phyloP scores from a whole-genome alignment of 2,888 invertebrate species.

The Ophioninae sp. region DNA sequence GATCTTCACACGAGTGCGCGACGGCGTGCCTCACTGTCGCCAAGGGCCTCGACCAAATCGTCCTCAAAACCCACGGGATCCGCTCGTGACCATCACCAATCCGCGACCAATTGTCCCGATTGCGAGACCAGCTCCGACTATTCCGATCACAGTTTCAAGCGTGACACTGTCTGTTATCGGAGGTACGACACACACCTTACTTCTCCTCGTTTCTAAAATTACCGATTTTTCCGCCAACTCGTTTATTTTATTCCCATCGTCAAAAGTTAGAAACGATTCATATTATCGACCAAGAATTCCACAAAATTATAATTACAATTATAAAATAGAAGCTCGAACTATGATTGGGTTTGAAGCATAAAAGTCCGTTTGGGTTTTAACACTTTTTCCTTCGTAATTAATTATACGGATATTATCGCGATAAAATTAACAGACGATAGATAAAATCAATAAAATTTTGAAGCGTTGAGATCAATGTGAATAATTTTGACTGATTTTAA shows the following conservation, averaged over 20 bases:
- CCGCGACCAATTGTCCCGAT: constrained; percentile 76
- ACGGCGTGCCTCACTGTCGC: constrained; percentile 78
- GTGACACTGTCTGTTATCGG: constrained; percentile 77
- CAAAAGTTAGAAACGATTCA: too few species aligned
- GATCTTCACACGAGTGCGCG: constrained; percentile 85
- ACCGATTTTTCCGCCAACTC: too few species aligned
- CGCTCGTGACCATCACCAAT: constrained; percentile 70
- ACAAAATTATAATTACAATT: too few species aligned
- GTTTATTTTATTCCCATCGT: too few species aligned
- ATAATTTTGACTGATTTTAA: too few species aligned
- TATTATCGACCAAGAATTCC: too few species aligned
- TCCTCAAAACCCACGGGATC: constrained; percentile 67
- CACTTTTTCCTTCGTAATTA: background rate
- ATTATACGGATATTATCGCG: background rate
- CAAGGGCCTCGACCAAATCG: constrained; percentile 77
- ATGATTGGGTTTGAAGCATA: too few species aligned
- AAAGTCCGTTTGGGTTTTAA: too few species aligned
- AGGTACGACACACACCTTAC: constrained; percentile 69
- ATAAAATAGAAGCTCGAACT: too few species aligned
- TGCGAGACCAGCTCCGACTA: constrained; percentile 80
- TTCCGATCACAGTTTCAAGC: constrained; percentile 79
- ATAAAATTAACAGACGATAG: too few species aligned
- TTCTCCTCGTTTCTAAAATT: background rate
- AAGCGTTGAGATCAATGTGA: too few species aligned
- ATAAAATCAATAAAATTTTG: too few species aligned